Evolutionary conservation across 2,113 vertebrate genomes (phyloP).

Genomic region (Loxodonta africana): DNA sequence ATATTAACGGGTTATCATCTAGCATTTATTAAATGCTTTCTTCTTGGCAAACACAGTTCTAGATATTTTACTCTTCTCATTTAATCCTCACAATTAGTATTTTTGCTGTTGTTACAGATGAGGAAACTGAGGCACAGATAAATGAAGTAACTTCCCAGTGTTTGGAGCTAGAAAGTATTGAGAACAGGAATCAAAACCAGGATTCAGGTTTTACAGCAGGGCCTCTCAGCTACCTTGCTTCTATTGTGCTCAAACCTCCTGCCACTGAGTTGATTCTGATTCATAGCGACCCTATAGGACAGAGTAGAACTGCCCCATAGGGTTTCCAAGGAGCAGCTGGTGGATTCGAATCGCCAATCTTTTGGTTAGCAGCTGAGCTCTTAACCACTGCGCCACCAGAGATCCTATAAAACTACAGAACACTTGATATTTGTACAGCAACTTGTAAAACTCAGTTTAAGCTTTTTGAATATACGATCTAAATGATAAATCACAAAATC

Average conservation of each 20-base stretch:
- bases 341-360: no score
- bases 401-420: not conserved
- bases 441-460: not conserved
- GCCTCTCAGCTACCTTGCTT: not conserved
- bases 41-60: not conserved
- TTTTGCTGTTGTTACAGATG: not conserved
- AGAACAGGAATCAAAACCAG: not conserved
- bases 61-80: not conserved
- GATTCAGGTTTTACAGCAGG: not conserved
- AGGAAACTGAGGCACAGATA: no score
- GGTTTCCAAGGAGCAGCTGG: no score
- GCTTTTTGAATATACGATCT: not conserved
- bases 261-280: no score
- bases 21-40: conserved; percentile 32
- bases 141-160: not conserved
- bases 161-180: not conserved
- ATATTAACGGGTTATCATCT: not conserved
- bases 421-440: not conserved
- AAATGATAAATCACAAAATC: not conserved
- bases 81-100: not conserved
- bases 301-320: no score
- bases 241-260: not conserved
- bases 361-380: no score
- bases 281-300: no score
- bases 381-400: no score